Evolutionary conservation across 1,140 invertebrate species (phyloP).

Genomic region (Bombus affinis): DNA sequence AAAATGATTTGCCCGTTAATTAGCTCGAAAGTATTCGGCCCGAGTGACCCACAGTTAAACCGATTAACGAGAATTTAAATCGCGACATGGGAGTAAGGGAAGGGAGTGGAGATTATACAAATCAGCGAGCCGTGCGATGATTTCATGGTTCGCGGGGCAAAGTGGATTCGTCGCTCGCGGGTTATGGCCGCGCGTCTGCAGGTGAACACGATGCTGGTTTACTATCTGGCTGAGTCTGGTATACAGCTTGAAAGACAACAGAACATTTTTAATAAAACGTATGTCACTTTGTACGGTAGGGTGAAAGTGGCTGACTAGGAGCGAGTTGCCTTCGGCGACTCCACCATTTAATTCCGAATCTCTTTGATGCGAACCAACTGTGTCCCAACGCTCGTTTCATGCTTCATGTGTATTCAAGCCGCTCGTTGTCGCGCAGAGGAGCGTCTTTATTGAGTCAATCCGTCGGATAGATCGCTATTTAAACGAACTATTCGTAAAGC

Average conservation of each 20-base stretch:
- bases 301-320: slow-evolving; percentile 30
- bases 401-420: slow-evolving; percentile 67
- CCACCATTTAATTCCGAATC: slow-evolving; percentile 57
- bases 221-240: not conserved
- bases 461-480: slow-evolving; percentile 37
- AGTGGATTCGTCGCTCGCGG: slow-evolving; percentile 3
- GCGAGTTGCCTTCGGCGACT: slow-evolving; percentile 55
- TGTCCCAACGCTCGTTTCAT: slow-evolving; percentile 57
- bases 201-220: not conserved
- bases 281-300: slow-evolving; percentile 49
- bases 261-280: slow-evolving; percentile 66
- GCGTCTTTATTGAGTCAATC: slow-evolving; percentile 51
- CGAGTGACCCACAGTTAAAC: not conserved
- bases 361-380: slow-evolving; percentile 54
- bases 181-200: not conserved
- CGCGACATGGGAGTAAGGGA: too few species aligned
- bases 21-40: not conserved
- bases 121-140: slow-evolving; percentile 51
- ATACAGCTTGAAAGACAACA: slow-evolving; percentile 45
- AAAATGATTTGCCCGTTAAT: not conserved
- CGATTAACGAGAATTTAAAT: slow-evolving; percentile 31
- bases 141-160: slow-evolving; percentile 43
- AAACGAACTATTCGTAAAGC: slow-evolving; percentile 29
- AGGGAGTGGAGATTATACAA: slow-evolving; percentile 19
- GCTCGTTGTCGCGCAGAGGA: not conserved